A percentile compares a stretch with the other conserved stretches of the same genome.
phyloP scores from a whole-genome alignment of 2,113 vertebrate species.

The Scomber scombrus region DNA sequence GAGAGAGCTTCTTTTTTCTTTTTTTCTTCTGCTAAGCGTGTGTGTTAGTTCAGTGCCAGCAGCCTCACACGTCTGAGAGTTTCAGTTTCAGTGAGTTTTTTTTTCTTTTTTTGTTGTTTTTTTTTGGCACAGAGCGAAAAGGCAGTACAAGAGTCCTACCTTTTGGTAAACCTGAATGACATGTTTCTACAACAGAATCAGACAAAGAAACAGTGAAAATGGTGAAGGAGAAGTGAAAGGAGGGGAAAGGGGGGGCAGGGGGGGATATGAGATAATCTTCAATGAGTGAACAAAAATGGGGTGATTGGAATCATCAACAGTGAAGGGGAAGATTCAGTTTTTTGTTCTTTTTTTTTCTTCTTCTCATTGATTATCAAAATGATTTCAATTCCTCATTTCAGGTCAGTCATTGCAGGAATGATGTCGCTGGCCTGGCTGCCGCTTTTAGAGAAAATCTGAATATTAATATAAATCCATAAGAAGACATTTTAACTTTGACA shows the following conservation, averaged over 20 bases:
- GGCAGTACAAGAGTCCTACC: conserved; percentile 93
- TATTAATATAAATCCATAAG: too few species aligned
- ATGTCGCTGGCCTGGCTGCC: conserved; percentile 57
- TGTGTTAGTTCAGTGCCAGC: conserved; percentile 88
- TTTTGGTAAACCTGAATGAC: conserved; percentile 99
- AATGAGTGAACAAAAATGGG: conserved; percentile 64
- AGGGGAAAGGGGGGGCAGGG: neutral
- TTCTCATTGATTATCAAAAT: conserved; percentile 11
- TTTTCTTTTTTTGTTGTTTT: conserved; percentile 73
- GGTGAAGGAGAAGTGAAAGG: conserved; percentile 52
- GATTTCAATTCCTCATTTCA: conserved; percentile 67
- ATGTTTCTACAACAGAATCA: conserved; percentile 99
- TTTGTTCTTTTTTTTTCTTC: too few species aligned
- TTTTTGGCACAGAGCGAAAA: conserved; percentile 78
- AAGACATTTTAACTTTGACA: neutral
- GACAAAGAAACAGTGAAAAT: conserved; percentile 87
- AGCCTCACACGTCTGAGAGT: conserved; percentile 81
- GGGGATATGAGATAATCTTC: conserved; percentile 22
- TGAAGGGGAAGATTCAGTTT: conserved; percentile 11
- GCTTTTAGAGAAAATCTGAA: neutral
- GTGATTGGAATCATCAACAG: conserved; percentile 66
- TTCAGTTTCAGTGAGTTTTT: conserved; percentile 61
- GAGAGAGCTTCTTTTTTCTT: neutral
- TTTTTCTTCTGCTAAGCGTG: conserved; percentile 43
- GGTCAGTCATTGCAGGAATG: conserved; percentile 55